Conservation (phyloP, 1,140 invertebrate genomes). For the Sarcophaga peregrina region DNA sequence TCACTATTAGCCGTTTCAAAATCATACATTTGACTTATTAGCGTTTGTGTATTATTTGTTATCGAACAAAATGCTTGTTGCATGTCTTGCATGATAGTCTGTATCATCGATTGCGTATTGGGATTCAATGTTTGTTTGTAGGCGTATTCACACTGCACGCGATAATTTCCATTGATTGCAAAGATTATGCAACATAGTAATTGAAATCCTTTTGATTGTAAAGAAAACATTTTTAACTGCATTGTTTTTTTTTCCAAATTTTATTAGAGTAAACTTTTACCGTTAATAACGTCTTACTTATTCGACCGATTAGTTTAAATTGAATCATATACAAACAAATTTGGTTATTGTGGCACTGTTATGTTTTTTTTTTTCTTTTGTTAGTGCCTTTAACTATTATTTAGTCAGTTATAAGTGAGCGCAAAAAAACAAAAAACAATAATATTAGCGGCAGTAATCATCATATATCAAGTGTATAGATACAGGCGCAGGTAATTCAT, state of each 20-base stretch:
- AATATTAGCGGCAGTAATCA: not conserved
- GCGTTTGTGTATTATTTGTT: conserved; percentile 57
- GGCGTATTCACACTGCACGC: conserved; percentile 3
- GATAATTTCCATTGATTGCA: not conserved
- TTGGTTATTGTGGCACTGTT: conserved; percentile 47
- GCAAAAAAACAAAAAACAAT: not conserved
- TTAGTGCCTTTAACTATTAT: conserved; percentile 44
- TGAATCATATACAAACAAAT: conserved; percentile 39
- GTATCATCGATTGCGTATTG: not conserved
- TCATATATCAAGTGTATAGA: not conserved
- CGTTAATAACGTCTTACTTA: conserved; percentile 49
- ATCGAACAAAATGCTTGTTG: conserved; percentile 57
- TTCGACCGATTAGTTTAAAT: conserved; percentile 55
- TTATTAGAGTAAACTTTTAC: not conserved
- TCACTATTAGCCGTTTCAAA: conserved; percentile 48
- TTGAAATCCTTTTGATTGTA: not conserved
- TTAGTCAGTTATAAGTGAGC: conserved; percentile 50
- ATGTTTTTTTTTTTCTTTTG: too few species aligned
- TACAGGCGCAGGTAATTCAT: not conserved
- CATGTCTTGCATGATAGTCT: conserved; percentile 54
- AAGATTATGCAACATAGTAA: not conserved
- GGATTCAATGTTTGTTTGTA: conserved; percentile 44
- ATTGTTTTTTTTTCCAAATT: conserved; percentile 45
- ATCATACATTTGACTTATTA: conserved; percentile 62
- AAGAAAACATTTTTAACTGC: conserved; percentile 28